Evolutionary conservation across 2,888 invertebrate species (phyloP), one percentile per base, ranked within the genome.

Genomic region (Listrodromus nycthemerus): DNA sequence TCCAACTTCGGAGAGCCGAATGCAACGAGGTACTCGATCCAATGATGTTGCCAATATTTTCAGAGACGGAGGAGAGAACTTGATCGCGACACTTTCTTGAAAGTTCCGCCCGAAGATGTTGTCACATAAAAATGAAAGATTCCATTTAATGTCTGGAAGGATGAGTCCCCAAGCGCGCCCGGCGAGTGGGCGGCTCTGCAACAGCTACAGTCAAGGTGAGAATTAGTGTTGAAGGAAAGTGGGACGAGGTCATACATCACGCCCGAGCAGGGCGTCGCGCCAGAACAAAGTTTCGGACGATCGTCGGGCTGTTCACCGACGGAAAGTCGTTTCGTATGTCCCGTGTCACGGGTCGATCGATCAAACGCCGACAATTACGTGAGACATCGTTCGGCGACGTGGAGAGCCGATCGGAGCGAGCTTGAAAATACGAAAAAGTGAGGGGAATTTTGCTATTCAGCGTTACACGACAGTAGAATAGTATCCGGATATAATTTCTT

Each of bases 231-330:
- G 70, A 76, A 76, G 70, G 70, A 80, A 82, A 80, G 73, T 82
- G 41, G 82, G 75, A 69, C 85, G 83, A 85, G 80, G 83, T 69
- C 78, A 73, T 80, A 80, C 80, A 80, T 83, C 80, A 85, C 69
- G 61, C 55, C 13, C 21, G 21, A 24, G 73, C 70, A 70, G 63
- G 65, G 55, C 33, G 37, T 33, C 48, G 48, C 30, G 65, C 33
- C 33, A 52, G 65, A 52, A 65, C 75, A 76, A 66, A 76, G 75
- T 76, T 76, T 76, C 37, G 24, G 55, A 55, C 27, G 55, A 24
- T 58, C 33, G 24, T 24, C 71, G 37, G 37, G 21, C 41, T 71
- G 24, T 41, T 13, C 41, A 3, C 24, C 41, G 58, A 24, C 41
- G 71, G 41, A 71, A 71, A 71, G 71, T 71, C 37, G 24, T n/a